These are phyloP conservation scores for Papilio elwesi DNA, from an alignment of 2,888 invertebrate genomes.

Conservation along the genomic window DNA sequence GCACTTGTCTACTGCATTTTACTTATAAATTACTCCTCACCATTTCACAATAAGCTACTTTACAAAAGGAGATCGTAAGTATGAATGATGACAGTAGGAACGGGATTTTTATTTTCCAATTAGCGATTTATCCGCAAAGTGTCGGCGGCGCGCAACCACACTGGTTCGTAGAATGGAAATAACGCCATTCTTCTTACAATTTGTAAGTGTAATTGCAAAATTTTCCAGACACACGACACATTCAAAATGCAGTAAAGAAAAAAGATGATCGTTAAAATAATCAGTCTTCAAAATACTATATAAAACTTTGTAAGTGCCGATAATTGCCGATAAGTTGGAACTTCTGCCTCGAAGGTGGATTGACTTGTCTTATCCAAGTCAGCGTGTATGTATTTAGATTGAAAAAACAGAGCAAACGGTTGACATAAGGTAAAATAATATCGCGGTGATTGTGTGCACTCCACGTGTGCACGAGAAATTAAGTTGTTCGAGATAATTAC, in stretches of 20 bases:
- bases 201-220: slow-evolving; percentile 4
- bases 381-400: background rate
- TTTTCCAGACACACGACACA: background rate
- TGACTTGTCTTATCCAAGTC: background rate
- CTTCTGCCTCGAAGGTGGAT: background rate
- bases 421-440: slow-evolving; percentile 25
- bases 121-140: slow-evolving; percentile 44
- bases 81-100: slow-evolving; percentile 41
- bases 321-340: no score
- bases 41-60: slow-evolving; percentile 13
- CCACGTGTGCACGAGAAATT: slow-evolving; percentile 19
- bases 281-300: no score
- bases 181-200: slow-evolving; percentile 1
- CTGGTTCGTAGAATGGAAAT: slow-evolving; percentile 9
- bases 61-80: slow-evolving; percentile 26
- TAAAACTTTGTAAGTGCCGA: no score
- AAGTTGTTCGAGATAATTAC: slow-evolving; percentile 34
- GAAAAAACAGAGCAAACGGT: slow-evolving; percentile 14
- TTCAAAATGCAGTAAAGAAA: no score
- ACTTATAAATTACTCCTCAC: background rate
- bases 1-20: no score
- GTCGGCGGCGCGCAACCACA: slow-evolving; percentile 27
- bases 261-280: no score
- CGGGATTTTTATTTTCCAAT: slow-evolving; percentile 54
- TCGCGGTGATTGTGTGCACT: slow-evolving; percentile 27